A percentile compares a stretch with the other conserved stretches of the same genome.
phyloP scores from a whole-genome alignment of 2,113 vertebrate species.

The Apteryx mantelli region DNA sequence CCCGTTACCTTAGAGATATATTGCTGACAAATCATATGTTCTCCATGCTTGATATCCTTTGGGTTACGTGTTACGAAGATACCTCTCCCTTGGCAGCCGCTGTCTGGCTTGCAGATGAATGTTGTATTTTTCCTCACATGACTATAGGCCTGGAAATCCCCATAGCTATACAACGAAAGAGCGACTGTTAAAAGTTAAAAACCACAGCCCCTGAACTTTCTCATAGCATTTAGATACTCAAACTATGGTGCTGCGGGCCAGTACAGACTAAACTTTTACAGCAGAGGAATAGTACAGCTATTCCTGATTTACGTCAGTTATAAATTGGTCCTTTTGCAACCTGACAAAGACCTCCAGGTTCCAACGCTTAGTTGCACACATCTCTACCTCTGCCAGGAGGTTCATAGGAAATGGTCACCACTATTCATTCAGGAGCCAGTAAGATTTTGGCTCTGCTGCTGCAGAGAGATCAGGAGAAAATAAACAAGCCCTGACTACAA shows the following conservation, averaged over 20 bases:
- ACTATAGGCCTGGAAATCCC: conserved; percentile 77
- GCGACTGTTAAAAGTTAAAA: background rate
- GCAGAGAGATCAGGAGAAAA: background rate
- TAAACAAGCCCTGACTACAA: background rate
- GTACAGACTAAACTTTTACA: background rate
- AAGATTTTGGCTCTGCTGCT: background rate
- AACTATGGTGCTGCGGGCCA: background rate
- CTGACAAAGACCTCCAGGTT: background rate
- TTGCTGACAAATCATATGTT: conserved; percentile 82
- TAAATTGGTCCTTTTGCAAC: rapidly evolving
- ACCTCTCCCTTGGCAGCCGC: conserved; percentile 78
- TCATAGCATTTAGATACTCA: background rate
- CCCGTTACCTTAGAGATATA: conserved; percentile 80
- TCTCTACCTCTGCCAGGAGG: background rate
- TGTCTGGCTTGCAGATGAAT: conserved; percentile 83
- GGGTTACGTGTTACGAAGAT: conserved; percentile 80
- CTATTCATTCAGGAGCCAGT: rapidly evolving
- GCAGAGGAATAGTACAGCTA: rapidly evolving
- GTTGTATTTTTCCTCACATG: conserved; percentile 57
- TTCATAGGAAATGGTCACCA: rapidly evolving
- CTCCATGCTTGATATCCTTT: conserved; percentile 75
- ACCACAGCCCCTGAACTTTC: background rate
- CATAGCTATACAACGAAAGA: conserved; percentile 64
- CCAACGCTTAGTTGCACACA: background rate
- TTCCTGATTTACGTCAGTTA: background rate